Base-by-base conservation (phyloP, 2,888 invertebrate genomes). In the Calephelis perditalis region DNA sequence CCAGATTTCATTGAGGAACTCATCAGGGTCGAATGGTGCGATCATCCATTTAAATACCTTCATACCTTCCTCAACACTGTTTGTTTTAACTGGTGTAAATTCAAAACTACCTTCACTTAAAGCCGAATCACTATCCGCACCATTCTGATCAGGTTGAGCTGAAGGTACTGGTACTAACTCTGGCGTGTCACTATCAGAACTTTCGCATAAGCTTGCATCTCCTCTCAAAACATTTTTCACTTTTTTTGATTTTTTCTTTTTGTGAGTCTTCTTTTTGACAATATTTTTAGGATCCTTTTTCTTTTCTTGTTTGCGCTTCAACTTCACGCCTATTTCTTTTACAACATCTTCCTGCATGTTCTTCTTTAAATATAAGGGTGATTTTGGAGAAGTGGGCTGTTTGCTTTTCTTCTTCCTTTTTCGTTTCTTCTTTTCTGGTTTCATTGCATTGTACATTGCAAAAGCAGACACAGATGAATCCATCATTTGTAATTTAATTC, bases 1-100 rank as follows among this genome's bases (percentile, higher is more conserved):
- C 97, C 98, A 98, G 65, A 94, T 91, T n/a, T 92, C 79, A 82
- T 81, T 84, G 59, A 95, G 92, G 75, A 96, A 96, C 15, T 91
- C 84, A 0, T 92, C 84, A 0, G 91, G 73, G 3, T 83, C 78
- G 4, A 94, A 85, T 0, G 96, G 96, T 70, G 93, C 91, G 12
- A 97, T 92, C 69, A 97, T 86, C 94, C 95, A 95, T 68, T 92
- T 89, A 68, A 97, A 94, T 6, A 94, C 79, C 70, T 93, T 92
- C 15, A 90, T 76, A 0, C 93, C 95, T 72, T 94, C 93, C 61
- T 90, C 91, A 5, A 86, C 76, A 69, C 94, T 94, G 67, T 92
- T 86, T 7, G 86, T 90, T 58, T 74, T 65, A 2, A 88, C 81
- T 0, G 89, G 84, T 2, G 71, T 77, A 58, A 87, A 87, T 2